phyloP scores from a whole-genome alignment of 2,888 invertebrate genomes.

The Resseliella maxima region DNA sequence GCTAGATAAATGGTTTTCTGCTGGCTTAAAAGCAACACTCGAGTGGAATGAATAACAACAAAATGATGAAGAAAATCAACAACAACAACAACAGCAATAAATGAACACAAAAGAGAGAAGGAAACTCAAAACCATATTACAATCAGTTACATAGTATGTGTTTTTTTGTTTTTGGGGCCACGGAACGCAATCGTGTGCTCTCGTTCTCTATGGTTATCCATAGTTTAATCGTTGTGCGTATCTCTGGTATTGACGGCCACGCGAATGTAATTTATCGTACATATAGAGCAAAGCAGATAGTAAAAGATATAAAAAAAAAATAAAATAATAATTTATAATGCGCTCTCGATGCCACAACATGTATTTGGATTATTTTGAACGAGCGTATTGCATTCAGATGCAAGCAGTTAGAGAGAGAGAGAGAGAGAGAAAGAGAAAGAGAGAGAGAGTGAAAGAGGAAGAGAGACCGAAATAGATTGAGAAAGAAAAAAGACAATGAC shows the following conservation, averaged over 20 bases:
- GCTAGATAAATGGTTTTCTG: background rate
- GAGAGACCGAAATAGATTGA: background rate
- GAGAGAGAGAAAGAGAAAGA: background rate
- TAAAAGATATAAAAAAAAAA: background rate
- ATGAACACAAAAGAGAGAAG: background rate
- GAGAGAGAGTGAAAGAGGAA: too few relatives aligned
- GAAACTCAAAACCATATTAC: too few relatives aligned
- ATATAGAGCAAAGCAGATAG: slow-evolving; percentile 39
- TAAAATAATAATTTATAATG: slow-evolving; percentile 44
- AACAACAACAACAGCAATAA: background rate
- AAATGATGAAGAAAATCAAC: background rate
- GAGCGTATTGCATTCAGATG: background rate
- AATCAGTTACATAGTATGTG: slow-evolving; percentile 26
- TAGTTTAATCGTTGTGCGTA: slow-evolving; percentile 2
- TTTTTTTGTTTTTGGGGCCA: background rate
- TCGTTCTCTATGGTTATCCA: background rate
- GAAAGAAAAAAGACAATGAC: background rate
- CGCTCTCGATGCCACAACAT: background rate
- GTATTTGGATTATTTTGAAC: background rate
- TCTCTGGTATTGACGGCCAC: slow-evolving; percentile 33
- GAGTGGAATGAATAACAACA: background rate
- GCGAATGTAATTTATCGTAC: slow-evolving; percentile 45
- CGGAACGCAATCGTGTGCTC: background rate
- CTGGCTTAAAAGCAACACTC: background rate
- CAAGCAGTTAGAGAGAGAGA: background rate